Evolutionary conservation across 2,113 vertebrate species (phyloP), one percentile per base, ranked within the genome.

Genomic region (Actenoides hombroni): DNA sequence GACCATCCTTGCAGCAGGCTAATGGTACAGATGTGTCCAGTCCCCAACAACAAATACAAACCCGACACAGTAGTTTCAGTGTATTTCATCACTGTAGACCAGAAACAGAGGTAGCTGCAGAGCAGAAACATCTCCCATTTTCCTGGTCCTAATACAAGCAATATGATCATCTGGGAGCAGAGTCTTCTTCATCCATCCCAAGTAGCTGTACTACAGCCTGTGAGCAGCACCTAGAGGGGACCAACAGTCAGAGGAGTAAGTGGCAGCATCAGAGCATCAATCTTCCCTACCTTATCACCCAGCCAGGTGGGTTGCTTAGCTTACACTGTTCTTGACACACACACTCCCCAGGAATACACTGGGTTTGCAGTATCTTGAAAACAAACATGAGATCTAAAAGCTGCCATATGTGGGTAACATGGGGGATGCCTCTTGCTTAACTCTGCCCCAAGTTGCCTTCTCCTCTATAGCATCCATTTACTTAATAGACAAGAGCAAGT

Each of bases 211-310:
- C 56, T 67, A 4, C 33, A 71, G 46, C 63, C 63, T 67, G 15
- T 29, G 53, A 94, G 69, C 78, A 94, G n/a, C n/a, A 73, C 64
- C 42, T 61, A 29, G 20, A 74, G n/a, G 69, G 35, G 39, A 92
- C 21, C 40, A 67, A 9, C 49, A 81, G 42, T 33, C 9, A 2
- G 24, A 56, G 31, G 12, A 86, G 13, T 44, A 49, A 39, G 37
- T 40, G n/a, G 21, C 24, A 75, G 24, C 54, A 51, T 40, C 35
- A 57, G 42, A 75, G 13, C 9, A 19, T 33, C 24, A 37, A 12
- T 6, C 0, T 11, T 0, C 23, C 6, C 19, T 28, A 9, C 18
- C 24, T 69, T 70, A 61, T 21, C 13, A 21, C 14, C 9, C 1
- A 7, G 11, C 39, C 63, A 81, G 37, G 44, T 9, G 13, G 12